Percentiles rank a stretch among this genome's conserved stretches.
phyloP scores from a whole-genome alignment of 2,797 vertebrate genomes.

The Poecilia velifera region DNA sequence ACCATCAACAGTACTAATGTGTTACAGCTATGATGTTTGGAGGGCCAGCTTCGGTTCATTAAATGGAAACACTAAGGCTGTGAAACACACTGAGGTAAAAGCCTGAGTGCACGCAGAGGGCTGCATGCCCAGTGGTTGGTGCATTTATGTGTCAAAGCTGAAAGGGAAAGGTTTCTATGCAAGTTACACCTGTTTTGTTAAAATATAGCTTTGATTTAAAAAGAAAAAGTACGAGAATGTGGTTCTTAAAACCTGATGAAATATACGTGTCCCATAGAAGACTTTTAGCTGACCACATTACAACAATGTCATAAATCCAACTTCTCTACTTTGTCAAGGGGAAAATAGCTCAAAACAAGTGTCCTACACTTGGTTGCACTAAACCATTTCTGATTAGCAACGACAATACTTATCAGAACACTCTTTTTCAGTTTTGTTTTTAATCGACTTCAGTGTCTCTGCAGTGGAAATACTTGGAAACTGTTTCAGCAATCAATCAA shows the following conservation, averaged over 20 bases:
- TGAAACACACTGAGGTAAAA: constrained; percentile 15
- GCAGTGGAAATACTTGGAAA: not conserved
- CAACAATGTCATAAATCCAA: not conserved
- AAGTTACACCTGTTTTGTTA: constrained; percentile 34
- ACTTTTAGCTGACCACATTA: not conserved
- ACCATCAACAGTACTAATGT: constrained; percentile 29
- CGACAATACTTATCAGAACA: not conserved
- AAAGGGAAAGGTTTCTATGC: constrained; percentile 33
- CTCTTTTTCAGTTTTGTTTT: not conserved
- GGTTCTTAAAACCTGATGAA: not conserved
- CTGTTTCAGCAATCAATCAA: not conserved
- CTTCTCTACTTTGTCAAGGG: not conserved
- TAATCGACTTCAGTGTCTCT: not conserved
- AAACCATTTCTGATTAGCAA: not conserved
- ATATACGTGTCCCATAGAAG: not conserved
- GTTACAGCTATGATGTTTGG: constrained; percentile 23
- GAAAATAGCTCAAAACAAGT: not conserved
- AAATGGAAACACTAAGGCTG: constrained; percentile 21
- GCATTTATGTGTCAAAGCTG: constrained; percentile 31
- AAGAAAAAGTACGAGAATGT: not conserved
- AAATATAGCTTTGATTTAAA: not conserved
- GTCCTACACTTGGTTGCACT: not conserved
- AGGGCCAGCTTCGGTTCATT: constrained; percentile 27
- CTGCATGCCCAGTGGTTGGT: constrained; percentile 28
- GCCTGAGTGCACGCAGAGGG: constrained; percentile 20